Base-by-base conservation (phyloP, 2,888 invertebrate genomes). In the Eupsilia transversa region DNA sequence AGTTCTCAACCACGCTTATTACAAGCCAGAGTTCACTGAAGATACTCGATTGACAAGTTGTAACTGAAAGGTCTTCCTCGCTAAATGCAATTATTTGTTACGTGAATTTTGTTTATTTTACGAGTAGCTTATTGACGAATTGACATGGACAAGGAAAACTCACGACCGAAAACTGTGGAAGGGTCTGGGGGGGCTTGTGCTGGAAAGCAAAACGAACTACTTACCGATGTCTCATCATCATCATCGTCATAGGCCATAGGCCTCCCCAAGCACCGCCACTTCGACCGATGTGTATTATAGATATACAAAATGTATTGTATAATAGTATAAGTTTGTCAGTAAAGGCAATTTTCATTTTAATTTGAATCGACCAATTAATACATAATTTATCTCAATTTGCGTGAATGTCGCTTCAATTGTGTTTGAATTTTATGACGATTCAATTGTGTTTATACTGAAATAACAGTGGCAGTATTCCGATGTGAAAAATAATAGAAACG, bases 401-500 rank as follows among this genome's bases (percentile, higher is more conserved):
- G 63, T 71, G 64, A 54, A 12, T 72, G n/a, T 57, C n/a, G 27
- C 38, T 49, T n/a, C 54, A 63, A 30, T n/a, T n/a, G n/a, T n/a
- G n/a, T n/a, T n/a, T n/a, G n/a, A n/a, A 72, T 57, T 76, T 67
- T 54, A 60, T 64, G 46, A 70, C 61, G 35, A 67, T 74, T 60
- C 66, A 74, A 67, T 78, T 78, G 56, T 66, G 63, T 78, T 69
- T 72, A 65, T 61, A 80, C 84, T 87, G 74, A 80, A 89, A 87
- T 57, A 87, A 85, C 65, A 59, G 80, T 65, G 72, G 74, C 68
- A 60, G 64, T 79, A 82, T 86, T 85, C 78, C 76, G 83, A 85
- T 82, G 88, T 91, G 87, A 84, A 88, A 88, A 89, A 89, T 88
- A 89, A 88, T 88, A 86, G 87, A 83, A 88, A 86, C 89, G 89